Base-by-base conservation (phyloP, 2,888 invertebrate genomes). In the Athalia circularis region DNA sequence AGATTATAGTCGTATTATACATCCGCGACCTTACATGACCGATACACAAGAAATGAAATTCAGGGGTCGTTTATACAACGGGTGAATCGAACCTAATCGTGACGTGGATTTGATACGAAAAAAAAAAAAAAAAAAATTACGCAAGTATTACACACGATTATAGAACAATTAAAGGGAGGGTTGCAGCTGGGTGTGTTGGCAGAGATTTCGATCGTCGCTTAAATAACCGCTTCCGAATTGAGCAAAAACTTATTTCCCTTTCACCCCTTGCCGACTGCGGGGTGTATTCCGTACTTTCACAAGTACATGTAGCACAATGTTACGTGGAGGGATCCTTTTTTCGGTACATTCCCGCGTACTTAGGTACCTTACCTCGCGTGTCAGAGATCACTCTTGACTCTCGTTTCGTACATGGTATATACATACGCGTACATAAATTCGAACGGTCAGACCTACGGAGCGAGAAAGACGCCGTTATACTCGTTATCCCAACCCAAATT, bases 401-500 rank as follows among this genome's bases (percentile, higher is more conserved):
- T 75, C 64, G 29, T 75, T 50, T 15, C 15, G 15, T 62, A 50
- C 62, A 29, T 29, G 29, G 0, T 29, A 29, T 29, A 29, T 29
- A 29, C 29, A 29, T 29, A 29, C 29, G 2, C 2, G 29, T 29
- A 29, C 2, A 29, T 29, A 29, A 29, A 29, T 29, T 75, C 75
- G 62, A 75, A 75, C 75, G 62, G 64, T 75, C 48, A 15, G 75
- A 13, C 11, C 65, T 68, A 54, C 62, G 11, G 75, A 75, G 75
- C 75, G 50, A 75, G 75, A 15, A 75, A 75, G 50, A 64, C 75
- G 62, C 75, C 75, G 75, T 75, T 75, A 75, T 64, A 62, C 75
- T 75, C 75, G 75, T 75, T 75, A 75, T 75, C 75, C 75, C 62
- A 75, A 75, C 75, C 75, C 64, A 75, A 75, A 75, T 75, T 75